Evolutionary conservation across 2,113 vertebrate genomes (phyloP), one percentile per base, ranked within the genome.

Genomic region (Apistogramma diplotaenia): DNA sequence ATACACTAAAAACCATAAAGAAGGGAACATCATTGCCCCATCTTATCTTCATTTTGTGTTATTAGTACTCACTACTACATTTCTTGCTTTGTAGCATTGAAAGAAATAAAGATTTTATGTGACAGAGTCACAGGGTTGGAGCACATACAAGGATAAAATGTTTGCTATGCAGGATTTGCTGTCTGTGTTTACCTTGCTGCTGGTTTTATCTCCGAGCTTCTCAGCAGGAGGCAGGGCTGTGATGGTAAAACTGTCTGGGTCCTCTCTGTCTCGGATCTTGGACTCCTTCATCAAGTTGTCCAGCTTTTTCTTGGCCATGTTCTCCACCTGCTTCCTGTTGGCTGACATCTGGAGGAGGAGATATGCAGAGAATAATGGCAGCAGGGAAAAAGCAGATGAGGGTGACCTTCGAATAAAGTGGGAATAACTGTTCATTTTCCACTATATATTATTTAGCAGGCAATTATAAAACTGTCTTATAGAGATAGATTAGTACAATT

Each of bases 271-370:
- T 11, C 98, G 94, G 86, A 97, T 98, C 95, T 97, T 98, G 1
- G 98, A 97, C 93, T 99, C 98, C 86, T 99, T 99, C 95, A 99
- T 96, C 71, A 99, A 92, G 4, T 95, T 97, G 87, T 99, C 98
- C 57, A 99, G 92, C 43, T 97, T 99, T 90, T 96, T 97, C 94
- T 99, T 99, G 11, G 98, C 97, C 29, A 99, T 95, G 71, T 95
- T 97, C 91, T 99, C 98, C 83, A 99, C 96, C 56, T 96, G 97
- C 78, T 98, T 99, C 91, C 97, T 95, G 51, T 96, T 97, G 77
- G 95, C 92, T n/a, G 97, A 96, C 1, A 96, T 97, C 98, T 99
- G 89, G 0, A 83, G 70, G 54, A 81, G 18, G 31, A 58, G 25
- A 65, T 31, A 19, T 2, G 65, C 4, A 60, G 19, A 76, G 46